Conservation (phyloP, 2,888 invertebrate species). For the Watsonalla binaria region DNA sequence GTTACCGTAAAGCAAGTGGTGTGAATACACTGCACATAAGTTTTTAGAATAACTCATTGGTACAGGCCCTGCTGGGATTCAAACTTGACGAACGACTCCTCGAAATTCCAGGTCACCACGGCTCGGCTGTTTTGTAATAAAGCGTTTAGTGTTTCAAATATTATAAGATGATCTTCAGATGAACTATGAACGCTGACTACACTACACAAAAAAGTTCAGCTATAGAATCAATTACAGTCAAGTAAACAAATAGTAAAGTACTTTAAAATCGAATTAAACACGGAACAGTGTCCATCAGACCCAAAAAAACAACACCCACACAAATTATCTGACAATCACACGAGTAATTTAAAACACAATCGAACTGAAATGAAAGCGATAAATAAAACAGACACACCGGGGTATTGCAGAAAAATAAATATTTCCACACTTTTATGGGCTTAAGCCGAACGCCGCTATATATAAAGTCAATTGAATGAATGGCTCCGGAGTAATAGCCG, state of each 20-base stretch:
- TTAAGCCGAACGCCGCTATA: constrained; percentile 4
- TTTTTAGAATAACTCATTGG: no score
- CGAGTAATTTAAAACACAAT: constrained; percentile 56
- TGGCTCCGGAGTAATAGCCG: no score
- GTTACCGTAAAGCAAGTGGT: no score
- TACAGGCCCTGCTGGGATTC: no score
- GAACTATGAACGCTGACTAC: no score
- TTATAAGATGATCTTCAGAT: no score
- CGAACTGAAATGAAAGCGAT: constrained; percentile 48
- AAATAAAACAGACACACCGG: constrained; percentile 41
- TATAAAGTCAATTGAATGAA: neutral
- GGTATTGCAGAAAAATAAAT: constrained; percentile 43
- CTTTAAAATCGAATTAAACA: constrained; percentile 1
- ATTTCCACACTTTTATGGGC: constrained; percentile 27
- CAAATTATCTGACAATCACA: constrained; percentile 53
- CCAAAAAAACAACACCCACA: constrained; percentile 23
- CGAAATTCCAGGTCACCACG: no score
- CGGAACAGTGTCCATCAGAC: constrained; percentile 6
- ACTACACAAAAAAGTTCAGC: no score
- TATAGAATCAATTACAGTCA: neutral
- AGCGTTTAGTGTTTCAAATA: no score
- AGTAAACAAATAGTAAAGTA: neutral
- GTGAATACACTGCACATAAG: no score
- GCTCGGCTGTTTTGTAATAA: no score
- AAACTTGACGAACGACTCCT: no score